Conservation (phyloP, 2,797 vertebrate genomes). For the Enteromius fasciolatus region DNA sequence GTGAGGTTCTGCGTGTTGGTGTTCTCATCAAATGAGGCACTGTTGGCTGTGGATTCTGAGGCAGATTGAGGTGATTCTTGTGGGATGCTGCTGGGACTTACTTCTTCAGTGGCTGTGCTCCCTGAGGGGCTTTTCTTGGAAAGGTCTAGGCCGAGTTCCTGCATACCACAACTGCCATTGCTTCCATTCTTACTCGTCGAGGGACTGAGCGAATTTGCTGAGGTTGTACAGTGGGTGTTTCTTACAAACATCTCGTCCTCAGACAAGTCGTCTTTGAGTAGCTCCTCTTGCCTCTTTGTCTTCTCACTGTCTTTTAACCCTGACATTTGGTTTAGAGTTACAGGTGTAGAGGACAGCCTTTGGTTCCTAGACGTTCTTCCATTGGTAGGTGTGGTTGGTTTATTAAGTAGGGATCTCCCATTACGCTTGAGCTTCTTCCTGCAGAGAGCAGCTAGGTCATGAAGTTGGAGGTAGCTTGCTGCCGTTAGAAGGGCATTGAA, state of each 20-base stretch:
- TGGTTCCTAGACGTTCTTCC: constrained; percentile 82
- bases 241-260: constrained; percentile 83
- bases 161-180: constrained; percentile 76
- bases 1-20: constrained; percentile 70
- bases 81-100: constrained; percentile 82
- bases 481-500: constrained; percentile 88
- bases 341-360: constrained; percentile 81
- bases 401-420: constrained; percentile 78
- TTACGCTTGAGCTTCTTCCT: constrained; percentile 87
- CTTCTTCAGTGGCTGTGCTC: constrained; percentile 80
- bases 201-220: constrained; percentile 74
- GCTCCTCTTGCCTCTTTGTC: constrained; percentile 78
- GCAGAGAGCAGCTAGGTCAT: constrained; percentile 87
- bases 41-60: constrained; percentile 84
- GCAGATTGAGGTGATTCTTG: constrained; percentile 81
- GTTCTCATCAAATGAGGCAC: constrained; percentile 84
- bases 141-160: constrained; percentile 86
- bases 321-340: constrained; percentile 82
- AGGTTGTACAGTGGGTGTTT: constrained; percentile 76
- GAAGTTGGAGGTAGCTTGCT: constrained; percentile 93
- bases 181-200: constrained; percentile 74
- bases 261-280: constrained; percentile 80
- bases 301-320: constrained; percentile 73
- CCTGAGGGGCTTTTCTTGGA: constrained; percentile 89
- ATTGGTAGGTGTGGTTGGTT: constrained; percentile 73